Evolutionary conservation across 1,140 invertebrate species (phyloP), one percentile per base, ranked within the genome.

Genomic region (Saccostrea echinata): DNA sequence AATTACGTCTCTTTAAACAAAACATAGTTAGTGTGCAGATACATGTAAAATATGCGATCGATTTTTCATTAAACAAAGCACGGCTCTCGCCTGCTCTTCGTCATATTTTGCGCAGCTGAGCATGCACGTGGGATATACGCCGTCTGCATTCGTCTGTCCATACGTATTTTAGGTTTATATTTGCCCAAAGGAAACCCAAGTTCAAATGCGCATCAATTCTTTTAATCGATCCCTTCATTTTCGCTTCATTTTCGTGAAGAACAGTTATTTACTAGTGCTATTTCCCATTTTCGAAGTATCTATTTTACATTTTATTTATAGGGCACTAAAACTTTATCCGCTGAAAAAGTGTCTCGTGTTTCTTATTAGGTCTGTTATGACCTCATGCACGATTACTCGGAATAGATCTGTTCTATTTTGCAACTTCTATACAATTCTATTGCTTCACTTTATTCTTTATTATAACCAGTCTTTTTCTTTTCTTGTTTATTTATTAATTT

Each of bases 1-100:
- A 61, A 61, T 61, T 61, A 61, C 55, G 21, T 61, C 16, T 61
- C 55, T 61, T 61, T n/a, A 61, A 61, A 61, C 55, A 61, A 61
- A 61, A 21, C 18, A 4, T 4, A 61, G 55, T 61, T 61, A 21
- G 55, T n/a, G 16, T 18, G 55, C 43, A 43, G 43, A 43, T 43
- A 61, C 18, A 61, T n/a, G 55, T 21, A 61, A 43, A 61, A 61
- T 61, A 61, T 61, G 55, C 55, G 4, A 61, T 61, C 55, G 55
- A 61, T 61, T 61, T 61, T 61, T 61, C 18, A 61, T 18, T 61
- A 61, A 61, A 6, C 55, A 61, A 61, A 61, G 18, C 55, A 21
- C 16, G 55, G 18, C 55, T 61, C 55, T 61, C 55, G 55, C n/a
- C 55, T 61, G 55, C 55, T 61, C n/a, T n/a, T 61, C 55, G n/a